phyloP scores from a whole-genome alignment of 1,140 invertebrate genomes.

The Calephelis virginiensis region DNA sequence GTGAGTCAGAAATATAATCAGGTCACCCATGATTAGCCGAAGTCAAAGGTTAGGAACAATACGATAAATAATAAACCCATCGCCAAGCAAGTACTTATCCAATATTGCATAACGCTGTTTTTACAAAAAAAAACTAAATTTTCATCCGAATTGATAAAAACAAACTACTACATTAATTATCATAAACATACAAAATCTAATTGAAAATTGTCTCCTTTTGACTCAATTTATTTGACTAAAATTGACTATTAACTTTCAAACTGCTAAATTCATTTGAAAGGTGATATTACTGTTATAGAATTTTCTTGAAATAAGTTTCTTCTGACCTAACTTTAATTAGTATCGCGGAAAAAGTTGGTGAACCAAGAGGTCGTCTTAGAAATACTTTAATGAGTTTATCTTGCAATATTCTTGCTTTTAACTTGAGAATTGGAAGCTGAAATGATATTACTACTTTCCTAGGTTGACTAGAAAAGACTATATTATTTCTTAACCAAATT shows the following conservation, averaged over 20 bases:
- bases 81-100: too few species aligned
- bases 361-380: constrained; percentile 20
- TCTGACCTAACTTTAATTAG: constrained; percentile 22
- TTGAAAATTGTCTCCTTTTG: background rate
- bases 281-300: constrained; percentile 20
- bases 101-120: too few species aligned
- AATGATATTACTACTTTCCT: background rate
- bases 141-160: background rate
- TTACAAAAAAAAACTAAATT: background rate
- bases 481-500: background rate
- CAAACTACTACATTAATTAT: too few species aligned
- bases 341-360: constrained; percentile 23
- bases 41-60: too few species aligned
- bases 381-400: constrained; percentile 26
- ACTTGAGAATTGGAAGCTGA: constrained; percentile 7
- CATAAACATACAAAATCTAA: too few species aligned
- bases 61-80: too few species aligned
- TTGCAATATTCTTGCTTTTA: constrained; percentile 20
- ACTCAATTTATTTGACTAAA: too few species aligned
- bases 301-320: constrained; percentile 22
- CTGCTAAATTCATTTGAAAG: constrained; percentile 16
- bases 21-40: too few species aligned
- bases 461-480: background rate
- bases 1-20: too few species aligned
- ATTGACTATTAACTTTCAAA: background rate